Evolutionary conservation across 2,888 invertebrate species (phyloP).

Genomic region (Drosophila paranaensis): DNA sequence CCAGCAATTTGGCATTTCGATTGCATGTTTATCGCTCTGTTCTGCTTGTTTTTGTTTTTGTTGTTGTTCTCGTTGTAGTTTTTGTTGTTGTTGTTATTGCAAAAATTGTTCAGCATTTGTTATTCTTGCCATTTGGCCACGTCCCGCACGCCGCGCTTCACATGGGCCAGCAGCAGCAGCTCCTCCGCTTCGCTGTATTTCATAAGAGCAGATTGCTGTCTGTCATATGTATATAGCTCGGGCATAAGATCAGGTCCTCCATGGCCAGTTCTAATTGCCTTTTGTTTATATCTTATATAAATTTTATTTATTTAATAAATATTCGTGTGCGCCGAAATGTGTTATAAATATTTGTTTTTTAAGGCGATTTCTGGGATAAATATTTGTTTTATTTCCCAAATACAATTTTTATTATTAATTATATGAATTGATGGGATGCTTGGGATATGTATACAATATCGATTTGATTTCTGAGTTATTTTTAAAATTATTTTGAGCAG

Average conservation of each 20-base stretch:
- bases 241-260: neutral
- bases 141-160: neutral
- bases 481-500: too few species aligned
- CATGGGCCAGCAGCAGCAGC: neutral
- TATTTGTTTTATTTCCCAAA: neutral
- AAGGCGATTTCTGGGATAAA: neutral
- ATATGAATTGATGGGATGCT: neutral
- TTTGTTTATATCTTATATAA: neutral
- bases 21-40: conserved; percentile 65
- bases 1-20: conserved; percentile 79
- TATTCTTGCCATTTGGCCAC: conserved; percentile 23
- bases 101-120: conserved; percentile 54
- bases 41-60: conserved; percentile 30
- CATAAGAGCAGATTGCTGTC: conserved; percentile 11
- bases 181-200: conserved; percentile 10
- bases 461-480: neutral
- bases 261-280: neutral
- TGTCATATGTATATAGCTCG: neutral
- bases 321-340: neutral
- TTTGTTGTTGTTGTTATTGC: conserved; percentile 34
- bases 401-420: neutral
- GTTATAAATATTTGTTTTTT: neutral
- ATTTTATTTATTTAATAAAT: conserved; percentile 8
- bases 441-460: neutral
- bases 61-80: conserved; percentile 30